Evolutionary conservation across 2,113 vertebrate species (phyloP).

Genomic region (Xerus inauris): DNA sequence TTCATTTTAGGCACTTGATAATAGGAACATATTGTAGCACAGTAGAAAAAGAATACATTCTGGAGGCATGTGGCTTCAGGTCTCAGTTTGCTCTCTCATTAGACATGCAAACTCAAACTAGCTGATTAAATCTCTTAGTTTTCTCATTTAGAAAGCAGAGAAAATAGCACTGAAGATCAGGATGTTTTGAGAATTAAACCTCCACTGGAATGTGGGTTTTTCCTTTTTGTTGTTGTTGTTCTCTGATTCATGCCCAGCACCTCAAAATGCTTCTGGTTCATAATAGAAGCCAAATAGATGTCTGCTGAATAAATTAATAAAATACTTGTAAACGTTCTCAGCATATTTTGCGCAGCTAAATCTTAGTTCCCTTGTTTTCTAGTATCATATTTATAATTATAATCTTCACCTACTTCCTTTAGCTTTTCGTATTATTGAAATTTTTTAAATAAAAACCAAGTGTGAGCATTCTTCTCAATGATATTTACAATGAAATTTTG

Average conservation of each 20-base stretch:
- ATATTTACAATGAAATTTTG: conserved; percentile 1
- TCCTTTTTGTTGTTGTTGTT: neutral
- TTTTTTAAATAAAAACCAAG: neutral
- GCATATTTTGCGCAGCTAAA: neutral
- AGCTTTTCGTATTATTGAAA: neutral
- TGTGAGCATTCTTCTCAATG: neutral
- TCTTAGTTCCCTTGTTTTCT: neutral
- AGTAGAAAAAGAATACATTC: neutral
- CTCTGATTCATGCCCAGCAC: neutral
- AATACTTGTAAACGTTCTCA: neutral
- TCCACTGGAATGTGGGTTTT: neutral
- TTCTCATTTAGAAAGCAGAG: neutral
- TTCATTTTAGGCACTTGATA: neutral
- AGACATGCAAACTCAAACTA: neutral
- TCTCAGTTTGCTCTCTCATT: neutral
- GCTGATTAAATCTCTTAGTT: neutral
- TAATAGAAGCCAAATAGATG: neutral
- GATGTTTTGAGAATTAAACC: neutral
- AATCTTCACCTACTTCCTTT: neutral
- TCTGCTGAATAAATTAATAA: neutral
- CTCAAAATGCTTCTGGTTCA: neutral
- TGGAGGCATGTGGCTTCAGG: neutral
- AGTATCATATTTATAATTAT: neutral
- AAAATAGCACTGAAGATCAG: neutral
- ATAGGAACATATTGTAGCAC: neutral